Evolutionary conservation across 1,140 invertebrate genomes (phyloP).

Genomic region (Copidosoma floridanum): DNA sequence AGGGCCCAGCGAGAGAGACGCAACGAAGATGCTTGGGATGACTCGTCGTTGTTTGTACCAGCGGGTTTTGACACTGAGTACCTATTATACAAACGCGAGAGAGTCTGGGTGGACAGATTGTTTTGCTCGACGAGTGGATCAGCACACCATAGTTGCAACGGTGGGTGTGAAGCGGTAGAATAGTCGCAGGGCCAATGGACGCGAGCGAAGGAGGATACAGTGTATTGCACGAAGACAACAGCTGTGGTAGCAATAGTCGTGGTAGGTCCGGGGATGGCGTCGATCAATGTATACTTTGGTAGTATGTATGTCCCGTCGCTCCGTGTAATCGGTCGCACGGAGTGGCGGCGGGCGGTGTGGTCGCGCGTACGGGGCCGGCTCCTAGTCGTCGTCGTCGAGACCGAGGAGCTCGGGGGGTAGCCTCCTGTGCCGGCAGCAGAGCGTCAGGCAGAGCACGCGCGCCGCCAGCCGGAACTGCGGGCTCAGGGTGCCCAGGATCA

Average conservation of each 20-base stretch:
- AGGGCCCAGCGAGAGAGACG: too few relatives aligned
- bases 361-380: background rate
- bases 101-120: too few relatives aligned
- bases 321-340: too few relatives aligned
- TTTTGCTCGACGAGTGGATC: too few relatives aligned
- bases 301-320: too few relatives aligned
- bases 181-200: too few relatives aligned
- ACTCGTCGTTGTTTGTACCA: too few relatives aligned
- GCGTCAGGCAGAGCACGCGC: constrained; percentile 82
- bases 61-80: too few relatives aligned
- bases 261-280: background rate
- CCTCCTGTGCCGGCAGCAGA: constrained; percentile 78
- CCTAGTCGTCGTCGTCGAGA: constrained; percentile 79
- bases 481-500: constrained; percentile 84
- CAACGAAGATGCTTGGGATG: too few relatives aligned
- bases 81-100: too few relatives aligned
- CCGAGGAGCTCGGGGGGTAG: constrained; percentile 79
- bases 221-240: background rate
- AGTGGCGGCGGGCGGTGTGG: background rate
- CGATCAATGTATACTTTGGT: background rate
- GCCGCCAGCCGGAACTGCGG: constrained; percentile 86
- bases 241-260: background rate
- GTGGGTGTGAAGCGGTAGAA: too few relatives aligned
- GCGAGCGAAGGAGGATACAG: background rate
- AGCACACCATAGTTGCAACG: too few relatives aligned